A percentile compares a stretch with the other conserved stretches of the same genome.
Evolutionary conservation across 2,797 vertebrate genomes (phyloP).

Genomic region (Psittacula derbiana): DNA sequence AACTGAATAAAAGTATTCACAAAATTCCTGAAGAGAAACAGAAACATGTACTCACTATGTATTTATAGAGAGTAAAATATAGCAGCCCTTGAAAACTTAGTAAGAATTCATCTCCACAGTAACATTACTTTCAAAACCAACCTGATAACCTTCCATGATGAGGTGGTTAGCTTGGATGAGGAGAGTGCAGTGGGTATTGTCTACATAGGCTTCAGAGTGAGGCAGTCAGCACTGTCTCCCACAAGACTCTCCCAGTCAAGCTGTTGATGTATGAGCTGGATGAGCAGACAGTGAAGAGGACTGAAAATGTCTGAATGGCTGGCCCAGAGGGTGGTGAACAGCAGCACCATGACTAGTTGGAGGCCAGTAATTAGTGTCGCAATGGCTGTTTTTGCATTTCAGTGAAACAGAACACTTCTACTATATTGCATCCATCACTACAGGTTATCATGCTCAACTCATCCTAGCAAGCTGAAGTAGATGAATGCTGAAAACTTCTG

Average conservation of each 20-base stretch:
- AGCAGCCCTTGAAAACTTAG: background rate
- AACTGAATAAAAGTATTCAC: constrained; percentile 99
- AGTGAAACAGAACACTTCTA: background rate
- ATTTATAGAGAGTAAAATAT: constrained; percentile 9
- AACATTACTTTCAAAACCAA: background rate
- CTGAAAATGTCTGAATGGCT: background rate
- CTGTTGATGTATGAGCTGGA: background rate
- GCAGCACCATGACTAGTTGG: background rate
- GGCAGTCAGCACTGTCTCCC: background rate
- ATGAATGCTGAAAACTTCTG: background rate
- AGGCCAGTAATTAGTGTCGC: background rate
- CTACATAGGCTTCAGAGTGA: background rate
- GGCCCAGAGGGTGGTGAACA: background rate
- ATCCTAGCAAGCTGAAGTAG: background rate
- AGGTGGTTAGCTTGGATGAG: background rate
- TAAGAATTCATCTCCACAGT: background rate
- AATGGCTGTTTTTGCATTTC: background rate
- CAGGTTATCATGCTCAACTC: background rate
- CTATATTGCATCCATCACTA: background rate
- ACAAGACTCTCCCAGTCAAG: background rate
- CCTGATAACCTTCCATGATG: background rate
- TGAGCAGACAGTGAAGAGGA: background rate
- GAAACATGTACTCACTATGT: constrained; percentile 58
- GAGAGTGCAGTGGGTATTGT: background rate
- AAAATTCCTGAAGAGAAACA: constrained; percentile 85